Conservation (phyloP, 2,113 vertebrate genomes). For the Mesembrinibis cayennensis region DNA sequence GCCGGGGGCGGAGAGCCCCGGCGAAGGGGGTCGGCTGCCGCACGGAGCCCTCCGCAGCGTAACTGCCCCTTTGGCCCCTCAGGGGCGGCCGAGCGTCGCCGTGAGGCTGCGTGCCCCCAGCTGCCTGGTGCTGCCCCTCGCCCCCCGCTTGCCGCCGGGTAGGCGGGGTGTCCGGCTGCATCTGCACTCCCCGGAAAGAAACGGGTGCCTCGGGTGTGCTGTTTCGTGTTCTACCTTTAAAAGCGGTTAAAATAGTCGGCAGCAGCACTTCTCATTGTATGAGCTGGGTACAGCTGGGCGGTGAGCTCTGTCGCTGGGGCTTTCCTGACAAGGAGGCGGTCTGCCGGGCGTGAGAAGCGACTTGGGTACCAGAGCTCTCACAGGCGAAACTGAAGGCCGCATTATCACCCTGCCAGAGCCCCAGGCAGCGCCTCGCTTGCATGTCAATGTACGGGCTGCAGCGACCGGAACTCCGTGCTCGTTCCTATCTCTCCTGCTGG, state of each 20-base stretch:
- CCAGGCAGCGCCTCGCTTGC: background rate
- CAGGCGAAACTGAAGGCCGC: fast-evolving
- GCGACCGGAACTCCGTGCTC: background rate
- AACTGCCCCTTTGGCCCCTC: background rate
- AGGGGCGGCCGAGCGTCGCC: background rate
- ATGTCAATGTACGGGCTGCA: background rate
- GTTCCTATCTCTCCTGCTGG: background rate
- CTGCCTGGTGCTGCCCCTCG: background rate
- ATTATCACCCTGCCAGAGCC: background rate
- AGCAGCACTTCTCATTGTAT: fast-evolving
- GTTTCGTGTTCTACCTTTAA: fast-evolving
- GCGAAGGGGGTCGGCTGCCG: background rate
- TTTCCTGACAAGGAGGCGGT: fast-evolving
- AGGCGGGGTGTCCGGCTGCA: fast-evolving
- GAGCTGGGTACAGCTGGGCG: background rate
- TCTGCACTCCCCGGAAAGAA: fast-evolving
- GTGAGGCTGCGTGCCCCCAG: background rate
- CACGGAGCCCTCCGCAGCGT: background rate
- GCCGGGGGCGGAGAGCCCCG: background rate
- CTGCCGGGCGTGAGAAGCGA: background rate
- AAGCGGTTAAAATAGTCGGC: fast-evolving
- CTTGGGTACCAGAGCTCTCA: background rate
- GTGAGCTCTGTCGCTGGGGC: fast-evolving
- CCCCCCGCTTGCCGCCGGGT: fast-evolving
- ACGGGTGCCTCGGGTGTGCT: fast-evolving